phyloP scores from a whole-genome alignment of 2,113 vertebrate species.

The Thamnophis sirtalis region DNA sequence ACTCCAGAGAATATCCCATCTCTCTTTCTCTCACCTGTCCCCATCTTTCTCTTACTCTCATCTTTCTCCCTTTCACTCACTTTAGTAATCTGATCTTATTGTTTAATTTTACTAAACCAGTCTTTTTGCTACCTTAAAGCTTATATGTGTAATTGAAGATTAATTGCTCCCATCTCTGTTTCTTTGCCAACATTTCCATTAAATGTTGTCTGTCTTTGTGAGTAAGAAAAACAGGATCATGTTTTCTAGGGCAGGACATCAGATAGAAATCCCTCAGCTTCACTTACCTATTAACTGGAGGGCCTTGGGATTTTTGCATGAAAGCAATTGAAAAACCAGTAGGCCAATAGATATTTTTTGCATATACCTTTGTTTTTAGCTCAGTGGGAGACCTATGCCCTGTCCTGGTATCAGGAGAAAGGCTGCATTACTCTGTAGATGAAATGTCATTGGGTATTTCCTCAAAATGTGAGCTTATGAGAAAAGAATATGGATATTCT shows the following conservation, averaged over 20 bases:
- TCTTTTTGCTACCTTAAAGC: not conserved
- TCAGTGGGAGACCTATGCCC: slow-evolving; percentile 10
- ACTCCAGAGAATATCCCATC: not conserved
- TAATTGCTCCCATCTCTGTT: not conserved
- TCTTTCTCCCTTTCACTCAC: not conserved
- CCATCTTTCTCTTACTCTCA: not conserved
- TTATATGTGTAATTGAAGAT: not conserved
- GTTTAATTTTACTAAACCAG: not conserved
- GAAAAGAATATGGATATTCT: not conserved
- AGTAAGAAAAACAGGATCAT: not conserved
- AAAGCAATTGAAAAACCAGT: slow-evolving; percentile 13
- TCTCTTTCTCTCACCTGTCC: not conserved
- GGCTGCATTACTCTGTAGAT: not conserved
- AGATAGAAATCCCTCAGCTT: not conserved
- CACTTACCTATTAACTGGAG: slow-evolving; percentile 22
- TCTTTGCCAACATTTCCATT: not conserved
- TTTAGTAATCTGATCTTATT: not conserved
- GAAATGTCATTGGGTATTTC: not conserved
- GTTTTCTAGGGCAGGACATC: not conserved
- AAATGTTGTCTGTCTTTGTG: not conserved
- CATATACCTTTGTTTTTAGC: not conserved
- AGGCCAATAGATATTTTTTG: not conserved
- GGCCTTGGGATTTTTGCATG: not conserved
- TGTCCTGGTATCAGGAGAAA: too few relatives aligned
- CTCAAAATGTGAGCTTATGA: not conserved